Percentiles rank a stretch among this genome's conserved stretches.
Evolutionary conservation across 2,888 invertebrate genomes (phyloP).

Genomic region (Crepidodera aurea): DNA sequence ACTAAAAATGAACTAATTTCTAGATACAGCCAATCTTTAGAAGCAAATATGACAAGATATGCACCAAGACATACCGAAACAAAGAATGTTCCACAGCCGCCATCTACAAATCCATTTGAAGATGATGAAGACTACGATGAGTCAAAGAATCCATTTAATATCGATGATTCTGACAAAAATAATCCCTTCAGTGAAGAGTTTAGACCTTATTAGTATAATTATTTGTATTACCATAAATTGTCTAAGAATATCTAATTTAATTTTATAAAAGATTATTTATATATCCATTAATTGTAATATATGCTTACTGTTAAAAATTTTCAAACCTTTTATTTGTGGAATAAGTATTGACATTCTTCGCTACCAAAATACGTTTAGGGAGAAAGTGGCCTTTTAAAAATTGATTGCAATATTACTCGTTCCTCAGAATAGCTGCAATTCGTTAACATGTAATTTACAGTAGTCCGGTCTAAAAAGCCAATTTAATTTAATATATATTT

Average conservation of each 20-base stretch:
- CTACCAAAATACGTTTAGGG: too few species aligned
- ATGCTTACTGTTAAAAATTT: not conserved
- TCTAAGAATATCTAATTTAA: not conserved
- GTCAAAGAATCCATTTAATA: slow-evolving; percentile 70
- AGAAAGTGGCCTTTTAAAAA: too few species aligned
- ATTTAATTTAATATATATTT: too few species aligned
- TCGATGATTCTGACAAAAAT: slow-evolving; percentile 62
- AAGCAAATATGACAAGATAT: slow-evolving; percentile 65
- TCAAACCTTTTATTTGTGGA: too few species aligned
- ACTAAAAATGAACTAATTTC: slow-evolving; percentile 19
- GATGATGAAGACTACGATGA: slow-evolving; percentile 67
- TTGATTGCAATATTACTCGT: too few species aligned
- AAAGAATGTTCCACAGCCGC: slow-evolving; percentile 36
- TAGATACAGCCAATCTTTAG: slow-evolving; percentile 69
- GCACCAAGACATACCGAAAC: slow-evolving; percentile 45
- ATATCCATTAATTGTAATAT: not conserved
- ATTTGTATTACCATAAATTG: not conserved
- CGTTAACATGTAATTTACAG: too few species aligned
- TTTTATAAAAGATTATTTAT: not conserved
- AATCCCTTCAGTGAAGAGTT: slow-evolving; percentile 70
- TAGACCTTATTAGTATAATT: not conserved
- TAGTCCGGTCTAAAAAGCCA: too few species aligned
- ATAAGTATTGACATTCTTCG: too few species aligned
- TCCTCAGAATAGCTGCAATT: too few species aligned
- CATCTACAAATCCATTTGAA: slow-evolving; percentile 60